phyloP scores from a whole-genome alignment of 2,797 vertebrate species.

The Apogon hyalosoma region DNA sequence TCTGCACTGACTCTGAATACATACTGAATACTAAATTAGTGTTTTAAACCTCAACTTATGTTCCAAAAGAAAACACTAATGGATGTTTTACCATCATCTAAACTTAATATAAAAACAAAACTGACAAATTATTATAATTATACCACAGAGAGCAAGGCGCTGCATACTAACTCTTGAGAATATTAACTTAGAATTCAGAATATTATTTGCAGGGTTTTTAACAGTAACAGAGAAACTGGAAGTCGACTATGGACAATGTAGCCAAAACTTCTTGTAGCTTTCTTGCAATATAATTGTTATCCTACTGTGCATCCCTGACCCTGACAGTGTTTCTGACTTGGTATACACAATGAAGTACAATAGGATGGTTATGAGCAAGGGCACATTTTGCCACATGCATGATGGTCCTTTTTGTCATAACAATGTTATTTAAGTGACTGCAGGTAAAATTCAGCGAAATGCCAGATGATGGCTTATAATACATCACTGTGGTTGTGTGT shows the following conservation, averaged over 20 bases:
- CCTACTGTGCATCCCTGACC: slow-evolving; percentile 1
- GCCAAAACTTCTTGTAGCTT: slow-evolving; percentile 2
- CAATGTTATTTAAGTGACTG: slow-evolving; percentile 30
- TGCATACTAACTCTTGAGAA: background rate
- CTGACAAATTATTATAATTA: background rate
- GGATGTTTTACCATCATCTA: background rate
- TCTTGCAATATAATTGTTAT: slow-evolving; percentile 3
- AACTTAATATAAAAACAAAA: background rate
- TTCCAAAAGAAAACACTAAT: background rate
- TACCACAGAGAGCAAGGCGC: background rate
- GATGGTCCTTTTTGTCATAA: slow-evolving; percentile 8
- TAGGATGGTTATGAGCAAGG: slow-evolving; percentile 28
- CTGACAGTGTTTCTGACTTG: slow-evolving; percentile 4
- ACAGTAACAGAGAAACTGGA: no score
- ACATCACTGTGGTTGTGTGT: slow-evolving; percentile 25
- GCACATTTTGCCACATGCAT: slow-evolving; percentile 23
- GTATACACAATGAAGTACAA: background rate
- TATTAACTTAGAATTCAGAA: no score
- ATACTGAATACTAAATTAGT: no score
- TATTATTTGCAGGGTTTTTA: no score
- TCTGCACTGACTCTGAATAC: background rate
- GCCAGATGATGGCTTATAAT: slow-evolving; percentile 30
- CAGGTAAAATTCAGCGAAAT: slow-evolving; percentile 20
- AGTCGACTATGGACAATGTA: background rate
- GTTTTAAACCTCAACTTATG: no score